Conservation (phyloP, 2,888 invertebrate species). For the Coelinius sp. region DNA sequence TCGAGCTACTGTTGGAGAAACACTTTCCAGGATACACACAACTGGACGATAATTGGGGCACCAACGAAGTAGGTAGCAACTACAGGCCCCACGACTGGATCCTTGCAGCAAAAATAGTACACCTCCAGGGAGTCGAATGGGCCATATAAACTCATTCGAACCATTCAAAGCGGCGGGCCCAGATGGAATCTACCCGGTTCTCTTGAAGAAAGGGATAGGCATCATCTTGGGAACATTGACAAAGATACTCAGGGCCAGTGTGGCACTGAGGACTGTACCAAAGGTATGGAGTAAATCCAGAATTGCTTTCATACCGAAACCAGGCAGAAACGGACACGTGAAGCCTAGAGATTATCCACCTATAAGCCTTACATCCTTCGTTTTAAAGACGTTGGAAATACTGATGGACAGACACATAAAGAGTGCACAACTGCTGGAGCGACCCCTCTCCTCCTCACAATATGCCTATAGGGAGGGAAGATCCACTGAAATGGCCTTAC, state of each 20-base stretch:
- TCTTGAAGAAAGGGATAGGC: not conserved
- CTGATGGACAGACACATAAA: conserved; percentile 46
- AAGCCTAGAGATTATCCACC: conserved; percentile 42
- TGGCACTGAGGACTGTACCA: conserved; percentile 35
- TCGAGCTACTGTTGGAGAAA: not conserved
- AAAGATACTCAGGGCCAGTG: conserved; percentile 26
- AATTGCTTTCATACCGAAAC: conserved; percentile 45
- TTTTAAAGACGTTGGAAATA: conserved; percentile 49
- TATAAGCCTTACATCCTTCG: conserved; percentile 48
- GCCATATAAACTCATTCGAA: conserved; percentile 4
- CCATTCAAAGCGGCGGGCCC: conserved; percentile 13
- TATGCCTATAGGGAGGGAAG: conserved; percentile 46
- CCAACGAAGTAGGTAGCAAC: too few species aligned
- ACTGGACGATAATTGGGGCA: not conserved
- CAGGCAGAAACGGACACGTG: conserved; percentile 39
- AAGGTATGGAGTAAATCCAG: conserved; percentile 19
- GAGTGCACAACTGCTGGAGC: too few species aligned
- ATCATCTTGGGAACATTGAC: conserved; percentile 1
- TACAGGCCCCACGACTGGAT: not conserved
- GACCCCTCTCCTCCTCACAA: conserved; percentile 36
- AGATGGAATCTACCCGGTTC: conserved; percentile 30
- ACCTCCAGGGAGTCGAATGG: not conserved
- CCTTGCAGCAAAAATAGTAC: not conserved
- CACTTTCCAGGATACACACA: conserved; percentile 6
- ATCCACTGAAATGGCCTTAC: conserved; percentile 42